These are phyloP conservation scores for Oxyteleia sp. DNA, from an alignment of 2,888 invertebrate genomes.

Conservation along the genomic window DNA sequence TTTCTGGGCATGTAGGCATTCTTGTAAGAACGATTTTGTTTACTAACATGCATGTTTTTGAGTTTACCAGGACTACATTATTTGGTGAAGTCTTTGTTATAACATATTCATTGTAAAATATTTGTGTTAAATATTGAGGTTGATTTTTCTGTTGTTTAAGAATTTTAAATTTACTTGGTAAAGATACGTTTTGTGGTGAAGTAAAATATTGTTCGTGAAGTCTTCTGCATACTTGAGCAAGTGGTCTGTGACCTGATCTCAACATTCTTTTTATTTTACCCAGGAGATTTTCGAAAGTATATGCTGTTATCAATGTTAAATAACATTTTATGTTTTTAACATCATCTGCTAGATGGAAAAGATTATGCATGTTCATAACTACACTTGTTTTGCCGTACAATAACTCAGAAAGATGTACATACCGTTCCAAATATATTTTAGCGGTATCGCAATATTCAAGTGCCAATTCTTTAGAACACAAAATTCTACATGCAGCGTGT, in stretches of 20 bases:
- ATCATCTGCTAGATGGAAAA: conserved; percentile 21
- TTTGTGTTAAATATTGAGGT: background rate
- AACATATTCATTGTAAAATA: background rate
- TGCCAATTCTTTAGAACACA: conserved; percentile 25
- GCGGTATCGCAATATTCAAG: too few relatives aligned
- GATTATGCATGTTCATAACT: too few relatives aligned
- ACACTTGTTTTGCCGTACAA: conserved; percentile 8
- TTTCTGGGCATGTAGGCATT: background rate
- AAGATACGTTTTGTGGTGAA: background rate
- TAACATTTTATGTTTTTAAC: conserved; percentile 21
- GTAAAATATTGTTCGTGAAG: background rate
- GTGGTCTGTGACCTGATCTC: conserved; percentile 24
- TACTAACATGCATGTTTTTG: background rate
- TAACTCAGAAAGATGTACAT: too few relatives aligned
- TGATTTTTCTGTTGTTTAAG: background rate
- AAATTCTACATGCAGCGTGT: conserved; percentile 38
- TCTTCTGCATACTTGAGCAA: conserved; percentile 4
- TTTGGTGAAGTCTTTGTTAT: background rate
- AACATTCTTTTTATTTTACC: too few relatives aligned
- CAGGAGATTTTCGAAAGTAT: conserved; percentile 29
- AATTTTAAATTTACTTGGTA: background rate
- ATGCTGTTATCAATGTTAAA: conserved; percentile 21
- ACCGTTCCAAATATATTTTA: too few relatives aligned
- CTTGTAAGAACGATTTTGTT: background rate
- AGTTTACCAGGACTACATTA: background rate